phyloP scores from a whole-genome alignment of 2,113 vertebrate species.

The Notiomystis cincta region DNA sequence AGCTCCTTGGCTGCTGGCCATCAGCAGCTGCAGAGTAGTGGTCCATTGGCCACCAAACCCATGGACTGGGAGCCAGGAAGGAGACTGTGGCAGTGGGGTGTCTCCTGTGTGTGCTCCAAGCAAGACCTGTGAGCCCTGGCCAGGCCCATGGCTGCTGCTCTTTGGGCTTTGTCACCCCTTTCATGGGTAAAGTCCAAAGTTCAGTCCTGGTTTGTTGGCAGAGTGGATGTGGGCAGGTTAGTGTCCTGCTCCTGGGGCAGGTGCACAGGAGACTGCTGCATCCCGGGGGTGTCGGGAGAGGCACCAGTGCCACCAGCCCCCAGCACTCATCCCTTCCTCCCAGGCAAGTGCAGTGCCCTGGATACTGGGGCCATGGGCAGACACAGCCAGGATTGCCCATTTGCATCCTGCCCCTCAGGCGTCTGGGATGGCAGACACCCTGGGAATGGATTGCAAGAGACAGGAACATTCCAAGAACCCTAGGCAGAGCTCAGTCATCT shows the following conservation, averaged over 20 bases:
- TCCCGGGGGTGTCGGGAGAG: rapidly evolving
- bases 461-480: background rate
- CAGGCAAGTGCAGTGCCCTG: background rate
- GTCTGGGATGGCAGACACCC: background rate
- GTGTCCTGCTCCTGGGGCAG: background rate
- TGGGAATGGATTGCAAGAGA: background rate
- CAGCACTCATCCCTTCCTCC: background rate
- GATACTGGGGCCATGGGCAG: background rate
- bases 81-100: background rate
- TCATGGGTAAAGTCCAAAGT: background rate
- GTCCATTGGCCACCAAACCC: background rate
- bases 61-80: rapidly evolving
- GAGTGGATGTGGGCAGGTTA: background rate
- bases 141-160: background rate
- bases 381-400: background rate
- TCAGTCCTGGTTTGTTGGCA: background rate
- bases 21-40: background rate
- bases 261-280: background rate
- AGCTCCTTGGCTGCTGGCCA: background rate
- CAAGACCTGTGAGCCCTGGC: background rate
- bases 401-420: background rate
- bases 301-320: background rate
- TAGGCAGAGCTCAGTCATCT: background rate
- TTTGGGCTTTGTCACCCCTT: background rate
- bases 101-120: rapidly evolving